These are phyloP conservation scores for Vireo altiloquus DNA, from an alignment of 2,113 vertebrate species.

Conservation along the genomic window DNA sequence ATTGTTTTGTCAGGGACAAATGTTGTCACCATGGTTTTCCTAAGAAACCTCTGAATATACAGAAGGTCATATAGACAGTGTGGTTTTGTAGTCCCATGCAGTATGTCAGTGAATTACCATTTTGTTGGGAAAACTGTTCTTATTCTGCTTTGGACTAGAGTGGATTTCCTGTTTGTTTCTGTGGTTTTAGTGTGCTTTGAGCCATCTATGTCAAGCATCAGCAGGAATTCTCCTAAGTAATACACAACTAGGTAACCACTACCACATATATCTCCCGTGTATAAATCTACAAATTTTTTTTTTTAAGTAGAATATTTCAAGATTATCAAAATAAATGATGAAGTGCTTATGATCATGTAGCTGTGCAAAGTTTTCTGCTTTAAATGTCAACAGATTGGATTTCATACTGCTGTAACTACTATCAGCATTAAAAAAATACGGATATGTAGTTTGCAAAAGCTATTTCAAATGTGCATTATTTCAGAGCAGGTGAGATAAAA, in stretches of 20 bases:
- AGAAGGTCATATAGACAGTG: background rate
- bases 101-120: background rate
- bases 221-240: background rate
- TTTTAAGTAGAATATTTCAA: background rate
- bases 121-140: background rate
- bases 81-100: background rate
- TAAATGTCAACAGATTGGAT: background rate
- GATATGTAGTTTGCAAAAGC: background rate
- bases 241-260: background rate
- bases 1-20: background rate
- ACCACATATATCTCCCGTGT: background rate
- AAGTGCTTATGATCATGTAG: background rate
- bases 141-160: background rate
- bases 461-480: background rate
- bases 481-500: background rate
- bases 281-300: background rate
- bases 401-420: background rate
- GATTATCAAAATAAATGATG: background rate
- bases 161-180: background rate
- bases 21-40: background rate
- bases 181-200: background rate
- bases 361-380: background rate
- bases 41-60: background rate
- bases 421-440: background rate
- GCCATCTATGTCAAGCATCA: background rate